Conservation (phyloP, 2,113 vertebrate species). For the Saguinus imperator region DNA sequence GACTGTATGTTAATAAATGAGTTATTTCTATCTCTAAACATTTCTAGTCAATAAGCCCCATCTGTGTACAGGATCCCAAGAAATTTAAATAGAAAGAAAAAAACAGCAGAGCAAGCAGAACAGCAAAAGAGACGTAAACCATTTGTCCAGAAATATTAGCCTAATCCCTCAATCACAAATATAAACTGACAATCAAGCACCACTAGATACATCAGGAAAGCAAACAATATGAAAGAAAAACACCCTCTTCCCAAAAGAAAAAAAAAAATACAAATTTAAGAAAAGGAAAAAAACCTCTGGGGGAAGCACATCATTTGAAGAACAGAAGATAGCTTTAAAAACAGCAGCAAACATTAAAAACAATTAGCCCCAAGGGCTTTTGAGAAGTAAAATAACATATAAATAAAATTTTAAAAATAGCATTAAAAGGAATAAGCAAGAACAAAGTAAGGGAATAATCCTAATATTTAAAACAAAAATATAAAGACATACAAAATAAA, state of each 20-base stretch:
- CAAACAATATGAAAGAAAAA: not conserved
- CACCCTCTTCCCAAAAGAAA: not conserved
- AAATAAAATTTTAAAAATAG: not conserved
- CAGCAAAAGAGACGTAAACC: not conserved
- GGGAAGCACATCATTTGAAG: not conserved
- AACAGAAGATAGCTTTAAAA: not conserved
- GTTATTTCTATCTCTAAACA: not conserved
- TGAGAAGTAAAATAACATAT: not conserved
- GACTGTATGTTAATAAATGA: not conserved
- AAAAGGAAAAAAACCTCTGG: not conserved
- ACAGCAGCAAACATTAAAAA: not conserved
- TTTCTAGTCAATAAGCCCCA: not conserved
- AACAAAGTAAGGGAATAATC: not conserved
- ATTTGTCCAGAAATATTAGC: not conserved
- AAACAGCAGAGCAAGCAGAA: not conserved
- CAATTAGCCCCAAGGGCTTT: not conserved
- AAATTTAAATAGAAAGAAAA: constrained; percentile 21
- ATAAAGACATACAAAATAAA: constrained; percentile 1
- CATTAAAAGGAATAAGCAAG: not conserved
- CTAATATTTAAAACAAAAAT: not conserved
- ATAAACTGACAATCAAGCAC: not conserved
- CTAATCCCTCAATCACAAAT: not conserved
- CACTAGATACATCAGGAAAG: not conserved
- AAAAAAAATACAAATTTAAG: not conserved
- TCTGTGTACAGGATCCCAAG: not conserved